Evolutionary conservation across 1,140 invertebrate species (phyloP).

Genomic region (Lutraria rhynchaena): DNA sequence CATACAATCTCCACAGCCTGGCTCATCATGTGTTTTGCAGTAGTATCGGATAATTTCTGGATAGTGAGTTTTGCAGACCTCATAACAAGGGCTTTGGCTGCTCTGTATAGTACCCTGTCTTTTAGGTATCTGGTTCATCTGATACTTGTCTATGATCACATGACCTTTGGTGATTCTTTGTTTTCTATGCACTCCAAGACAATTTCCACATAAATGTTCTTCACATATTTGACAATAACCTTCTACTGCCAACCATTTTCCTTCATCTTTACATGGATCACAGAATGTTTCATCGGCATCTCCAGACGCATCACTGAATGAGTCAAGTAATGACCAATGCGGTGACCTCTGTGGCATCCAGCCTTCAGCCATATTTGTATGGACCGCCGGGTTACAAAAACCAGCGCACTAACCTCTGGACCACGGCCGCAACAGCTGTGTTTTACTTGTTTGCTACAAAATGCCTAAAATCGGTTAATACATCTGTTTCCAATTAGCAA

Average conservation of each 20-base stretch:
- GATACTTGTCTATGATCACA: not conserved
- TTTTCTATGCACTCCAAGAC: not conserved
- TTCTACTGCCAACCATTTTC: not conserved
- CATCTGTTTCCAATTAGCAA: too few relatives aligned
- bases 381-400: too few relatives aligned
- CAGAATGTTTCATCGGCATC: not conserved
- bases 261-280: not conserved
- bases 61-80: not conserved
- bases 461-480: too few relatives aligned
- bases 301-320: not conserved
- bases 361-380: too few relatives aligned
- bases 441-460: too few relatives aligned
- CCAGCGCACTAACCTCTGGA: too few relatives aligned
- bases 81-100: not conserved
- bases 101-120: not conserved
- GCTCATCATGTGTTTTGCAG: not conserved
- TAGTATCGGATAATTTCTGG: not conserved
- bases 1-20: not conserved
- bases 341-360: too few relatives aligned
- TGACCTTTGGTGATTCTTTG: not conserved
- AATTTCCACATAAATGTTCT: not conserved
- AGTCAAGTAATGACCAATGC: too few relatives aligned
- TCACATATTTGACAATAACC: not conserved
- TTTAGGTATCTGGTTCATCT: not conserved
- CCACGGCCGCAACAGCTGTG: too few relatives aligned